Base-by-base conservation (phyloP, 1,140 invertebrate genomes). In the Chrysoperla carnea region DNA sequence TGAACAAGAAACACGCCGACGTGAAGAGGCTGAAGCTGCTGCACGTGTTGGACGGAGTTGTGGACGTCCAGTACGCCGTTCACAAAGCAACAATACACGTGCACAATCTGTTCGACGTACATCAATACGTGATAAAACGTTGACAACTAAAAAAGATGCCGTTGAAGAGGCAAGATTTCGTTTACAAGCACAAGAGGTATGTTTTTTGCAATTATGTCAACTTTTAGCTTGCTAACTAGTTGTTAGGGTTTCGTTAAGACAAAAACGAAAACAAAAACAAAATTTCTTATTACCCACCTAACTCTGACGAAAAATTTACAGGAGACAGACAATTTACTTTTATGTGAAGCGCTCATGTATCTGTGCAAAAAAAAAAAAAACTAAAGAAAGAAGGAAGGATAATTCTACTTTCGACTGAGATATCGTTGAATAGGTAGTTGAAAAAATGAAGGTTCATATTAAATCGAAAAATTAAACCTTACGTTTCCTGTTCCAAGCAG, bases 71-170 rank as follows among this genome's bases (percentile, higher is more conserved):
- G 72, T 83, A 29, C 66, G 64, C 53, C 68, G 69, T 49, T 73
- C 72, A 8, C 72, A 75, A 52, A 70, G 70, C 48, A 75, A 72
- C 51, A 75, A 76, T 50, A 76, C 72, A 11, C 62, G 72, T 56
- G 84, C 88, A 41, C 85, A 93, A 55, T 93, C 89, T 17, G 87
- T 96, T 33, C 71, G 91, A 38, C 71, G 93, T 39, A 94, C 90
- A 27, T 94, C 89, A n/a, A 78, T 95, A 44, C 71, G 91, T 28
- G 91, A 97, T 59, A 94, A 93, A 62, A 85, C 81, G 42, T 68
- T 89, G 45, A 87, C 91, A 36, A 88, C 90, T n/a, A 89, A 92
- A 63, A 87, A 90, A 54, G 92, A 97, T 66, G 89, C 86, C 8
- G 75, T 84, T 37, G 90, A 94, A 61, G 93, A 97, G 65, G 88